Conservation (phyloP, 2,888 invertebrate species). For the Unio pictorum region DNA sequence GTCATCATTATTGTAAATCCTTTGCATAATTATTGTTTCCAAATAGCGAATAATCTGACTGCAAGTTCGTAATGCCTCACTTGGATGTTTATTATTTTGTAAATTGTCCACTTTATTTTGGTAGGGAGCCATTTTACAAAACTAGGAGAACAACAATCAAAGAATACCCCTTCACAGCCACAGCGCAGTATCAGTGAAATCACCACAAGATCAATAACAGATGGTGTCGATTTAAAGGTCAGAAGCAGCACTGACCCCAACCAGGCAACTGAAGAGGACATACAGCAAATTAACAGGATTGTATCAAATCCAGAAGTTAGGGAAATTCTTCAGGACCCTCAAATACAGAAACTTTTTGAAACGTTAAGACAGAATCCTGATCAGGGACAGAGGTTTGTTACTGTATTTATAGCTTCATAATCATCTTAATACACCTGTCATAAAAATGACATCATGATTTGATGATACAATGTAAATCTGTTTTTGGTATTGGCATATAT, state of each 20-base stretch:
- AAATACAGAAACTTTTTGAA: constrained; percentile 57
- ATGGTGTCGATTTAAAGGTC: constrained; percentile 37
- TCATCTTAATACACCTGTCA: no score
- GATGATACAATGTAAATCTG: no score
- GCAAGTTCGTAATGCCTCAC: neutral
- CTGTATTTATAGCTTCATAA: no score
- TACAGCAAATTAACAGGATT: constrained; percentile 48
- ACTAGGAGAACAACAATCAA: constrained; percentile 31
- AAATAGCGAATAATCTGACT: no score
- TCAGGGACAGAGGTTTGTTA: constrained; percentile 59
- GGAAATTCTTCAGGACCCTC: constrained; percentile 55
- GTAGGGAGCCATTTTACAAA: constrained; percentile 61
- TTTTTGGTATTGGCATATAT: no score
- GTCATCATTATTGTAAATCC: no score
- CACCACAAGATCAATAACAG: constrained; percentile 12
- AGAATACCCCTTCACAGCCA: constrained; percentile 3
- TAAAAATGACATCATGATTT: no score
- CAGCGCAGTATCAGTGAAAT: constrained; percentile 7
- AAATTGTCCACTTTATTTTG: constrained; percentile 9
- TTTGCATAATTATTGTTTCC: no score
- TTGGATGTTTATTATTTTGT: neutral
- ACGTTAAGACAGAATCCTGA: constrained; percentile 52
- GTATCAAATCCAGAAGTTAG: constrained; percentile 53
- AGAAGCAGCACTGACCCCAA: constrained; percentile 43
- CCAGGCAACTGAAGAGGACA: constrained; percentile 43